Conservation (phyloP, 2,113 vertebrate genomes). For the Brienomyrus longianalis region DNA sequence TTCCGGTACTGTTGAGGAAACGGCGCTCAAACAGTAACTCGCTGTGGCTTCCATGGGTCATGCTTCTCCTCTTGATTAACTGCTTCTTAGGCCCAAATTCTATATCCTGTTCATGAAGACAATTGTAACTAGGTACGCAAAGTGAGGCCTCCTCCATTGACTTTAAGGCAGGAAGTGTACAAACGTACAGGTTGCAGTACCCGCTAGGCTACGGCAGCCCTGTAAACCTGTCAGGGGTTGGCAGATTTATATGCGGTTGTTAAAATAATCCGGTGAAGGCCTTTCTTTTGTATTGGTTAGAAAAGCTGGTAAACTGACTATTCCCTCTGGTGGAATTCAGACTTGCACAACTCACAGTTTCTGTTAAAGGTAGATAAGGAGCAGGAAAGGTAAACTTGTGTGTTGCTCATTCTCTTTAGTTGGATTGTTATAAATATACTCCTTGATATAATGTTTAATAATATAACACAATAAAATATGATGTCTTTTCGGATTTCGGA, state of each 20-base stretch:
- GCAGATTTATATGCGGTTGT: conserved; percentile 2
- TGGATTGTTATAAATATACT: background rate
- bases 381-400: background rate
- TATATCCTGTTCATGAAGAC: background rate
- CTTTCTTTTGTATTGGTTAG: background rate
- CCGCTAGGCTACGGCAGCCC: background rate
- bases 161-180: conserved; percentile 1
- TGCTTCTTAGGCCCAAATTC: background rate
- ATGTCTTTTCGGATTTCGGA: background rate
- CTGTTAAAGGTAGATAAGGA: background rate
- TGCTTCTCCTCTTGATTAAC: background rate
- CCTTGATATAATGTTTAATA: background rate
- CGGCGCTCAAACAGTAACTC: background rate
- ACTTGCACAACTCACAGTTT: background rate
- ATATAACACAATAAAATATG: background rate
- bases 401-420: background rate
- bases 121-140: background rate
- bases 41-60: background rate
- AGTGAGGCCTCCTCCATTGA: background rate
- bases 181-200: conserved; percentile 5
- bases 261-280: conserved; percentile 12
- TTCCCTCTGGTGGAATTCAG: background rate
- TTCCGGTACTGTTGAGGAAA: background rate
- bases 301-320: background rate
- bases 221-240: conserved; percentile 7